Evolutionary conservation across 1,140 invertebrate species (phyloP).

Genomic region (Yoshiicerus persimilis): DNA sequence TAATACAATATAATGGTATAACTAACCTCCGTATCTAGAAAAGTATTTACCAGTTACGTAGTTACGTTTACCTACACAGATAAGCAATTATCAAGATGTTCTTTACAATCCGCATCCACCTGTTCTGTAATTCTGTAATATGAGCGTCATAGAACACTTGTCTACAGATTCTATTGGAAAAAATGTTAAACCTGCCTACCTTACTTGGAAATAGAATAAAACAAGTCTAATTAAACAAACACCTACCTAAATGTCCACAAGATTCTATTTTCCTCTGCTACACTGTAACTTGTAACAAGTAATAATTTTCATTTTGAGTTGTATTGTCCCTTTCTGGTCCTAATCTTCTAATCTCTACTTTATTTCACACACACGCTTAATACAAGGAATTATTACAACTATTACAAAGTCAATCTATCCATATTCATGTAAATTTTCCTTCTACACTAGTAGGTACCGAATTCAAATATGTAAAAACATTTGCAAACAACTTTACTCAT

Average conservation of each 20-base stretch:
- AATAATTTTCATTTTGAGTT: neutral
- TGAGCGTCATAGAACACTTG: neutral
- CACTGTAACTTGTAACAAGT: neutral
- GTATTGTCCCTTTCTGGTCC: neutral
- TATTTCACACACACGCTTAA: neutral
- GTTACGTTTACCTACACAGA: neutral
- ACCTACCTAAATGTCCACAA: neutral
- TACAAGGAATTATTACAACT: neutral
- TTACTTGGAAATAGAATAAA: neutral
- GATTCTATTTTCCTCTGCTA: neutral
- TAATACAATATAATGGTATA: neutral
- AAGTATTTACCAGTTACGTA: too few species aligned
- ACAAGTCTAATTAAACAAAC: neutral
- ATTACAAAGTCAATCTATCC: neutral
- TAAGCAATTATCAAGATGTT: neutral
- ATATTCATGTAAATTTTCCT: neutral
- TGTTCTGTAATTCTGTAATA: too few species aligned
- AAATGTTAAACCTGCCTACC: neutral
- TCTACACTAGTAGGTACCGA: neutral
- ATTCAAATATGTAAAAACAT: neutral
- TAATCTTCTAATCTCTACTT: neutral
- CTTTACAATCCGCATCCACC: neutral
- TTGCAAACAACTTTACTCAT: neutral
- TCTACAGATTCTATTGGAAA: neutral
- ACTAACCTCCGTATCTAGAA: too few species aligned